Evolutionary conservation across 2,797 vertebrate species (phyloP), one percentile per base, ranked within the genome.

Genomic region (Lithobates sylvaticus): DNA sequence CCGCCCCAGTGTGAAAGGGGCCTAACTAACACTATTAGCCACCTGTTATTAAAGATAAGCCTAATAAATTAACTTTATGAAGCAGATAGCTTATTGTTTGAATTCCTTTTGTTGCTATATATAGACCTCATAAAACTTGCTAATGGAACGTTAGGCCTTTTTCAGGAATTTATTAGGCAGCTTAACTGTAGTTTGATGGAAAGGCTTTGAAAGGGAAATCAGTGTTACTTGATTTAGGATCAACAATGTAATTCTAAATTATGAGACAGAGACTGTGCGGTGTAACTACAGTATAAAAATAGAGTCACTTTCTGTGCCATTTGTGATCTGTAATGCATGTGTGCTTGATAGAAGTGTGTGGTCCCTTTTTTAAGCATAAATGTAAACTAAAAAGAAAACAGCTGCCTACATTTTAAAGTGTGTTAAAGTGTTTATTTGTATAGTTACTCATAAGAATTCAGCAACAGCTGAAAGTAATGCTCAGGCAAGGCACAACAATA

Each of bases 381-480:
- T 69, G 9, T 79, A 32, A 42, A 36, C 34, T 8, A 50, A 69
- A 68, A 23, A 42, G 29, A 81, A 81, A 71, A 81, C 67, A 81
- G 44, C 67, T 81, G 68, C 18, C 44, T 23, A 3, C 23, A 36
- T 21, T 2, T 54, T 64, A 47, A 44, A 34, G 58, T 67, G 58
- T 67, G 71, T 75, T 74, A 71, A 47, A 58, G 67, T 39, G 70
- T 82, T 82, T 82, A 82, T 73, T 82, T 64, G 69, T 73, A 73
- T 73, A 73, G 70, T 29, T 18, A 61, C 69, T 68, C 36, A 44
- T 42, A 26, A 42, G 39, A 29, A 78, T 44, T 44, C 61, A 42
- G 39, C 61, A 71, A 81, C 78, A 81, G 78, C 78, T 71, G 78
- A 79, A 42, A 47, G 18, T 26, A 3, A 36, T 58, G 67, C 44